Evolutionary conservation across 2,888 invertebrate species (phyloP), one percentile per base, ranked within the genome.

Genomic region (Eubasilissa splendida): DNA sequence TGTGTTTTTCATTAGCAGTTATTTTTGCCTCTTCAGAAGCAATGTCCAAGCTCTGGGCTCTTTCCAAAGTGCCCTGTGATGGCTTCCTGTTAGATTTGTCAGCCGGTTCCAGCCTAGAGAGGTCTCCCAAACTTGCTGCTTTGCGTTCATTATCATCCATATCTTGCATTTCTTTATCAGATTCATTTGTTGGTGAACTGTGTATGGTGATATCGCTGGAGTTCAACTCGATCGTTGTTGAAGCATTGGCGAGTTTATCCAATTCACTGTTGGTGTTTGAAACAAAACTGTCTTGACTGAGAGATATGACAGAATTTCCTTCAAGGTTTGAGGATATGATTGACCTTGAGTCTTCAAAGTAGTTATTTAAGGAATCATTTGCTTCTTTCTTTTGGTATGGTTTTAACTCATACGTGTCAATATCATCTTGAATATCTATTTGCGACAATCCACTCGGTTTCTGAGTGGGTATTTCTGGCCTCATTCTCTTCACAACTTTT

Each of bases 21-120:
- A 87, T 88, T 85, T 90, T 90, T n/a, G 86, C 87, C 84, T 90
- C 91, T 82, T 91, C 91, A 5, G 89, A 89, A 73, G 94, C 93
- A 87, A 95, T 94, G 84, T 96, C 96, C 65, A 96, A 88, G 85
- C 96, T 96, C 86, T 96, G 95, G 0, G 96, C 95, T 83, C 96
- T 90, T 88, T 96, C 96, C 77, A 94, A 87, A 10, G 93, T 93
- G 3, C 93, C 93, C 3, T 91, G 88, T 3, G 91, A 87, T 9
- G 90, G 89, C 81, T 90, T 89, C 56, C 85, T 86, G 77, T 86
- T 87, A 10, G 85, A 86, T 10, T 90, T 82, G 85, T 91, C 90
- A 9, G 88, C 77, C n/a, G 81, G 80, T 70, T 92, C 90, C 82
- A 95, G 93, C 86, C 93, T 93, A 0, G 95, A 95, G 74, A 96